Conservation (phyloP, 2,888 invertebrate species). For the Eumerus sabulonum region DNA sequence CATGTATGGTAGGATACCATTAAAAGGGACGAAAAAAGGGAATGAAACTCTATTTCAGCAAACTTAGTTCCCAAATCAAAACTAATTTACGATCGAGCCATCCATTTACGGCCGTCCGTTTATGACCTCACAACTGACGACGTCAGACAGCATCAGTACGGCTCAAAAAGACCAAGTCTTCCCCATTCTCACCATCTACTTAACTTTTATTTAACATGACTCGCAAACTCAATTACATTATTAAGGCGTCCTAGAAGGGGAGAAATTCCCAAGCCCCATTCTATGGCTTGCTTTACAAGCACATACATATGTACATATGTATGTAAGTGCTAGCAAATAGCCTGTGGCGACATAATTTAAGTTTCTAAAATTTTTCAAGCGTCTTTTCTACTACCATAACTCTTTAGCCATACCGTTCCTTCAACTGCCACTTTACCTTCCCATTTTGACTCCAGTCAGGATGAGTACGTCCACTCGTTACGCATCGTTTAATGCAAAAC, state of each 20-base stretch:
- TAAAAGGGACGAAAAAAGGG: not conserved
- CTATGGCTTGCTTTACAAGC: not conserved
- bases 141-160: no score
- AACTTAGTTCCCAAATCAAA: constrained; percentile 21
- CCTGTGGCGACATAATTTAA: constrained; percentile 46
- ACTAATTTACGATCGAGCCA: constrained; percentile 24
- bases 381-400: constrained; percentile 5
- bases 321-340: constrained; percentile 55
- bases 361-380: constrained; percentile 42
- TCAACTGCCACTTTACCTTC: not conserved
- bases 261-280: constrained; percentile 11
- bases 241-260: constrained; percentile 25
- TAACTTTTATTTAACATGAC: constrained; percentile 47
- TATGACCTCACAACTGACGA: not conserved
- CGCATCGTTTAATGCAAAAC: constrained; percentile 52
- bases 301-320: constrained; percentile 8
- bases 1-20: no score
- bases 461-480: constrained; percentile 49
- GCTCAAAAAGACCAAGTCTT: no score
- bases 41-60: not conserved
- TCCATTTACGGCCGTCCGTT: constrained; percentile 4
- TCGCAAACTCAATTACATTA: constrained; percentile 59
- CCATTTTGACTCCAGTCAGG: not conserved
- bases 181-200: constrained; percentile 21
- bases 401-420: constrained; percentile 9